Base-by-base conservation (phyloP, 2,113 vertebrate species). In the Bubo bubo region DNA sequence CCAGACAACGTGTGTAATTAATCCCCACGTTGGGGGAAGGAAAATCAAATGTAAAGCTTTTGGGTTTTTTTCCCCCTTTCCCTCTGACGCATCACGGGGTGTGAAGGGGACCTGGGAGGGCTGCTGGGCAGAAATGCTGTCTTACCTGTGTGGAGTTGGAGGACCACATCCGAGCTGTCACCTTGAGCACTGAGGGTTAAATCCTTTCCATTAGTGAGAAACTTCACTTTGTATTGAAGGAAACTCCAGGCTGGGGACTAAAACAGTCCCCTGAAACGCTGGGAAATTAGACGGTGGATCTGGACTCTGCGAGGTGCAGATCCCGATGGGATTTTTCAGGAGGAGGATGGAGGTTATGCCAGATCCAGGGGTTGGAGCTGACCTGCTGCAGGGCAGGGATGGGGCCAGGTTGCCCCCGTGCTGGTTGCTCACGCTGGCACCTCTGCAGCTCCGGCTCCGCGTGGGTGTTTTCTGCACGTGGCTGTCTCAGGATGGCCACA, bases 1-100 rank as follows among this genome's bases (percentile, higher is more conserved):
- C 91, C 89, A 70, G 52, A 49, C 52, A 66, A 89, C 14, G 79
- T 32, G 82, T 90, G 82, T 94, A 92, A 97, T 96, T 86, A 94
- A 95, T 96, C 80, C 79, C 67, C 41, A 3, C 19, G 4, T 32
- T 62, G 63, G 81, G 81, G 81, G 90, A 93, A 88, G 63, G 52
- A 85, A 89, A 98, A 80, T 55, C 43, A 66, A 88, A 56, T 37
- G 52, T 27, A 76, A 92, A 79, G n/a, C 18, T 6, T 58, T 24
- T 7, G 14, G 15, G 8, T 15, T 34, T 20, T 8, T 13, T 16
- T 7, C 37, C 10, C 14, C 24, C 2, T 2, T 0, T 1, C 6
- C 12, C 3, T 9, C 37, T 52, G 88, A 35, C 17, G 14, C 12
- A 2, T 62, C 34, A 43, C 2, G 0, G 22, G 18, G 37, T 0